Evolutionary conservation across 1,140 invertebrate species (phyloP).

Genomic region (Diprion similis): DNA sequence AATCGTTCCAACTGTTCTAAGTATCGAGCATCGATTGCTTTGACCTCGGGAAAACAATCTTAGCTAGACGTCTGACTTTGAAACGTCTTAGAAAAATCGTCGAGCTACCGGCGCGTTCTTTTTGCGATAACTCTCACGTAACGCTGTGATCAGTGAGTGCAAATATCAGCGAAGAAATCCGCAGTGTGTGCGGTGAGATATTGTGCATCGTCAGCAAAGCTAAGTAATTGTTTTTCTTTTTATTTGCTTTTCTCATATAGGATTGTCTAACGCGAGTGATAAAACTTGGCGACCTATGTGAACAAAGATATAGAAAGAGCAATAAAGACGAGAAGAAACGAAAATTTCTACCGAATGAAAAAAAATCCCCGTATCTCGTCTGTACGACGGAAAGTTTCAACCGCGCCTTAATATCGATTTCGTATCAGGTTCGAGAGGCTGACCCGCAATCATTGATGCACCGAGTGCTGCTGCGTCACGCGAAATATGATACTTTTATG

Average conservation of each 20-base stretch:
- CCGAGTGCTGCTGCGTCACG: background rate
- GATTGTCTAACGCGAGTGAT: background rate
- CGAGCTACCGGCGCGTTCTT: too few relatives aligned
- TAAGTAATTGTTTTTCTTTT: conserved; percentile 6
- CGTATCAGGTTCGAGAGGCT: background rate
- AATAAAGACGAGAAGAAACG: background rate
- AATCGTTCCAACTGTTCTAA: too few relatives aligned
- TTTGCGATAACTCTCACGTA: too few relatives aligned
- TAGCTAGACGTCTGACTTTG: too few relatives aligned
- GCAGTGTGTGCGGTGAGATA: background rate
- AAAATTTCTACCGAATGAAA: background rate
- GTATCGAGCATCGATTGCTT: too few relatives aligned
- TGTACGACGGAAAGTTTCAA: background rate
- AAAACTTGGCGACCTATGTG: background rate
- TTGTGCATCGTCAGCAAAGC: background rate
- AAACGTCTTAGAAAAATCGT: too few relatives aligned
- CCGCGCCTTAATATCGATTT: conserved; percentile 5
- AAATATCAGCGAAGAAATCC: too few relatives aligned
- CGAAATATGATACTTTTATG: background rate
- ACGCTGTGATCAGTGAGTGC: too few relatives aligned
- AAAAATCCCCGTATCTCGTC: background rate
- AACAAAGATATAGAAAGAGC: background rate
- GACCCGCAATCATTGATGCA: background rate
- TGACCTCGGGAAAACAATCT: too few relatives aligned
- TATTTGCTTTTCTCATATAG: background rate